phyloP scores from a whole-genome alignment of 2,888 invertebrate species.

The Hipparchia sbordonii region DNA sequence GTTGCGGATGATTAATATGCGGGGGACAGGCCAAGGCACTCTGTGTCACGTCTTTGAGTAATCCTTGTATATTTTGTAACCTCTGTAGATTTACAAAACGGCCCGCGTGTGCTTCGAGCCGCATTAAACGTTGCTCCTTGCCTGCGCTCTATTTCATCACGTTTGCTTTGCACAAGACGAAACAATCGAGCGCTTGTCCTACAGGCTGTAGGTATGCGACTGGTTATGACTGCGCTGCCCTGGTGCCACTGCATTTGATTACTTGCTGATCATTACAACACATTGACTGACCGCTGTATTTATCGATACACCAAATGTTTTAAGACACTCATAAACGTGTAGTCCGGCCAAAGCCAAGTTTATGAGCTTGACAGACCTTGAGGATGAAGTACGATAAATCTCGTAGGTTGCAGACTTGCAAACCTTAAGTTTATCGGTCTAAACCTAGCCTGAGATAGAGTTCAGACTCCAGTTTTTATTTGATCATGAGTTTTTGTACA shows the following conservation, averaged over 20 bases:
- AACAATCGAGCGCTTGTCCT: constrained; percentile 63
- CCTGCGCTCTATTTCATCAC: constrained; percentile 71
- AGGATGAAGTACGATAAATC: neutral
- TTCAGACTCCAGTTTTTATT: neutral
- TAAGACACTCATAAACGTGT: neutral
- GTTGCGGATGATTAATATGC: constrained; percentile 61
- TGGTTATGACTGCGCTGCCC: constrained; percentile 2
- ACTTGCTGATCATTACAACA: neutral
- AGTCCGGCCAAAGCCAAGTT: neutral
- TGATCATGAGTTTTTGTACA: no score
- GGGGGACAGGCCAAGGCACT: constrained; percentile 48
- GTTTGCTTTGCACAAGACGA: constrained; percentile 62
- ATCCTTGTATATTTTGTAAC: constrained; percentile 66
- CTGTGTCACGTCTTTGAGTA: constrained; percentile 54
- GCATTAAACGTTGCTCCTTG: constrained; percentile 65
- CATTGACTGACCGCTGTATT: neutral
- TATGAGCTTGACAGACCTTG: neutral
- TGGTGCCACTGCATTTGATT: constrained; percentile 6
- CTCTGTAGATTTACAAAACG: constrained; percentile 64
- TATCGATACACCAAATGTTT: neutral
- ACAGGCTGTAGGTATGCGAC: constrained; percentile 43
- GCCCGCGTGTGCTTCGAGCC: constrained; percentile 58
- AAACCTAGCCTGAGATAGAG: no score
- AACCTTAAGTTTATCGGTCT: neutral
- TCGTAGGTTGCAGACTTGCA: neutral